Evolutionary conservation across 2,888 invertebrate genomes (phyloP).

Genomic region (Heliconius erato): DNA sequence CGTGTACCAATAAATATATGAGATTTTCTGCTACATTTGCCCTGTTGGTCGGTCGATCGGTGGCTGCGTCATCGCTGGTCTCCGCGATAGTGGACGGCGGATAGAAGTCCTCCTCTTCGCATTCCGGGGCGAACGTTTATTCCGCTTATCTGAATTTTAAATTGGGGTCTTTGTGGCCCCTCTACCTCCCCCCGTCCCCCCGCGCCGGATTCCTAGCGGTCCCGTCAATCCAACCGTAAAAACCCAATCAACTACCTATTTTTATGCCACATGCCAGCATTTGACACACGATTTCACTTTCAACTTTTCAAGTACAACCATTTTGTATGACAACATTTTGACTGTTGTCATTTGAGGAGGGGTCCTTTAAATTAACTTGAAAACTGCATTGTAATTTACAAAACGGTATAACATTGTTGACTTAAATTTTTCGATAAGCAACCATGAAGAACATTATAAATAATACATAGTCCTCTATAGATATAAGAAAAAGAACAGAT

Average conservation of each 20-base stretch:
- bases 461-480: no score
- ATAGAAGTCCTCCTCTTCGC: constrained; percentile 29
- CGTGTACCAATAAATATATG: neutral
- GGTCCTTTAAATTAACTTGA: neutral
- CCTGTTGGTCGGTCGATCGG: neutral
- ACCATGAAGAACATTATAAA: no score
- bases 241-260: constrained; percentile 78
- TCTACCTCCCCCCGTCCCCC: constrained; percentile 40
- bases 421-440: no score
- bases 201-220: constrained; percentile 72
- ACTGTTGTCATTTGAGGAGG: constrained; percentile 46
- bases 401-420: no score
- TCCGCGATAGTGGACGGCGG: constrained; percentile 12
- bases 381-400: neutral
- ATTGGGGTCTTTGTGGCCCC: constrained; percentile 60
- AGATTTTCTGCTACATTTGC: constrained; percentile 27
- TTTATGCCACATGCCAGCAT: constrained; percentile 69
- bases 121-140: constrained; percentile 66
- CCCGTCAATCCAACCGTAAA: constrained; percentile 75
- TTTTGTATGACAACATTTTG: constrained; percentile 51
- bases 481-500: no score
- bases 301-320: constrained; percentile 57
- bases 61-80: constrained; percentile 15
- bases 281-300: constrained; percentile 74
- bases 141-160: constrained; percentile 84